A percentile compares a stretch with the other conserved stretches of the same genome.
These are phyloP conservation scores for Semaprochilodus insignis DNA, from an alignment of 2,797 vertebrate genomes.

Conservation along the genomic window DNA sequence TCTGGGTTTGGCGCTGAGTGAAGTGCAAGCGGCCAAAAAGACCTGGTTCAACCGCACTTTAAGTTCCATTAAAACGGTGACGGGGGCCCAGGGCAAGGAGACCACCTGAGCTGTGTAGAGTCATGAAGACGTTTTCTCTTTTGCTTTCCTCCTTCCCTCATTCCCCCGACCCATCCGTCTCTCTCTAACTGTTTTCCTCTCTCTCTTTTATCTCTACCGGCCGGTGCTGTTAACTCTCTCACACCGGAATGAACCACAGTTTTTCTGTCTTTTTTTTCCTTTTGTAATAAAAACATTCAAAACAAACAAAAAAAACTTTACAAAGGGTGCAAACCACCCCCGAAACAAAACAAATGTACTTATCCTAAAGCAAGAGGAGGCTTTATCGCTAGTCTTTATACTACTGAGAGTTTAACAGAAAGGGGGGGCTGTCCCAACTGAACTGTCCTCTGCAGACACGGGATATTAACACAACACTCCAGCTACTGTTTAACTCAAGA, in stretches of 20 bases:
- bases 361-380: constrained; percentile 54
- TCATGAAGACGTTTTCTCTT: constrained; percentile 44
- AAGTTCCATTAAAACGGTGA: constrained; percentile 98
- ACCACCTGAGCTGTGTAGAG: constrained; percentile 82
- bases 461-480: constrained; percentile 73
- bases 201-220: neutral
- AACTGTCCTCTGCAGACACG: constrained; percentile 63
- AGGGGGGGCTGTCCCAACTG: constrained; percentile 60
- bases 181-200: neutral
- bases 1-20: constrained; percentile 92
- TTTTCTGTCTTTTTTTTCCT: constrained; percentile 1
- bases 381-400: constrained; percentile 82
- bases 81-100: constrained; percentile 97
- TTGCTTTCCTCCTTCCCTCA: neutral
- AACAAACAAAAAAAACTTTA: constrained; percentile 61
- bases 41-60: constrained; percentile 99
- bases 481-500: constrained; percentile 75
- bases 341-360: constrained; percentile 56
- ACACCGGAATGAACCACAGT: constrained; percentile 69
- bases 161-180: constrained; percentile 27
- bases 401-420: constrained; percentile 87
- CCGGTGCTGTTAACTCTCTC: constrained; percentile 38
- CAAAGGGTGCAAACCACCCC: constrained; percentile 66
- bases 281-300: constrained; percentile 39
- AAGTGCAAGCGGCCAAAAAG: constrained; percentile 98